Evolutionary conservation across 92 coral and sea anemone species (phyloP), one percentile per base, ranked within the genome.

Genomic region (Scolanthus callimorphus): DNA sequence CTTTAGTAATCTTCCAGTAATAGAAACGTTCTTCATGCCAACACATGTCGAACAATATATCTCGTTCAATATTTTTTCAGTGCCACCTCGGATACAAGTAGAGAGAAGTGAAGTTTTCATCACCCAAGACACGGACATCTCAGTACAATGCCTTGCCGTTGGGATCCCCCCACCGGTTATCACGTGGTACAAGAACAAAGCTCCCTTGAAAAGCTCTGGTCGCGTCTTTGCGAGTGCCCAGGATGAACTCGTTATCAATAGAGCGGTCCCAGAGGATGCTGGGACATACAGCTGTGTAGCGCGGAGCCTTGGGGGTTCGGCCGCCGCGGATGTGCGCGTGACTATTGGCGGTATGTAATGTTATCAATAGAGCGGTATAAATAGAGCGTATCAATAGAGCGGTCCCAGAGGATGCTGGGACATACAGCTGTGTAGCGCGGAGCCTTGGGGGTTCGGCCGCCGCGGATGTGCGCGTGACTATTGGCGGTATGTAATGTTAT

Each of bases 121-220:
- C 49, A 23, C 65, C 22, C 65, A 71, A 15, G 83, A 73, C 11
- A 68, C 75, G 17, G 74, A 62, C 17, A 26, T 76, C 11, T 44
- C 58, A 21, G 49, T 87, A n/a, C 83, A 74, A 20, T 87, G 96
- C 51, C 30, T 72, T 26, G 86, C 83, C 1, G 80, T 78, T 25
- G 96, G 96, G 29, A 76, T 78, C 3, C 96, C 96, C 6, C 77
- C 65, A 15, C 96, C 96, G 1, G 81, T 58, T 23, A 51, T 83
- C 37, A 46, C 49, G 20, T 87, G 96, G 96, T 46, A 62, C 61
- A 87, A 78, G 69, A 44, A 87, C 27, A 57, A 73, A 29, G 55
- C 28, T 11, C 60, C 60, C 25, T 54, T 87, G 2, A 50, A 52
- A 49, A 46, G 24, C 25, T 47, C 23, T 15, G 77, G 69, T 46